Conservation (phyloP, 1,140 invertebrate genomes). For the Batillaria attramentaria region DNA sequence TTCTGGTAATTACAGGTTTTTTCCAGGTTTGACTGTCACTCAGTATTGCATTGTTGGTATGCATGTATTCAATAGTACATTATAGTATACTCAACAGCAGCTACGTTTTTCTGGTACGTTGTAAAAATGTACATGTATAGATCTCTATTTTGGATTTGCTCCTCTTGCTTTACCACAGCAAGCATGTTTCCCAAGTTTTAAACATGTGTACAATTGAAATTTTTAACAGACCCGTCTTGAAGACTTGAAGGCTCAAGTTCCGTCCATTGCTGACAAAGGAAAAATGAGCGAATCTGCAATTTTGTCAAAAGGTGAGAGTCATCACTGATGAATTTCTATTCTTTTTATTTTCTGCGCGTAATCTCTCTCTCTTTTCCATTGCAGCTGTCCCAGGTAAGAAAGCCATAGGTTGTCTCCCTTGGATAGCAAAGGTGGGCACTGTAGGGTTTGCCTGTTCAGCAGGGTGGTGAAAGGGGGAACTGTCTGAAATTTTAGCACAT, state of each 20-base stretch:
- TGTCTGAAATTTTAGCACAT: not conserved
- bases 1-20: too few relatives aligned
- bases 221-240: conserved; percentile 41
- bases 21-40: too few relatives aligned
- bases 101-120: too few relatives aligned
- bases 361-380: not conserved
- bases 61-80: too few relatives aligned
- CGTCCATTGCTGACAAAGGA: conserved; percentile 40
- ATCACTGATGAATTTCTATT: conserved; percentile 18
- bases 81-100: too few relatives aligned
- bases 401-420: conserved; percentile 17
- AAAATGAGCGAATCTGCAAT: conserved; percentile 47
- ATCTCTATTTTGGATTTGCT: too few relatives aligned
- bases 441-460: not conserved
- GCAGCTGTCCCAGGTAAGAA: conserved; percentile 9
- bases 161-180: too few relatives aligned
- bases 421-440: conserved; percentile 6
- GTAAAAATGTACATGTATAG: too few relatives aligned
- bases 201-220: not conserved
- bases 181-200: too few relatives aligned
- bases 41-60: too few relatives aligned
- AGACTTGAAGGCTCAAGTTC: conserved; percentile 40
- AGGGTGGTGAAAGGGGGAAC: not conserved
- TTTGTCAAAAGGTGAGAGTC: conserved; percentile 41
- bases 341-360: conserved; percentile 2